A percentile compares a stretch with the other conserved stretches of the same genome.
Conservation (phyloP, 2,797 vertebrate species). For the Platalea minor region DNA sequence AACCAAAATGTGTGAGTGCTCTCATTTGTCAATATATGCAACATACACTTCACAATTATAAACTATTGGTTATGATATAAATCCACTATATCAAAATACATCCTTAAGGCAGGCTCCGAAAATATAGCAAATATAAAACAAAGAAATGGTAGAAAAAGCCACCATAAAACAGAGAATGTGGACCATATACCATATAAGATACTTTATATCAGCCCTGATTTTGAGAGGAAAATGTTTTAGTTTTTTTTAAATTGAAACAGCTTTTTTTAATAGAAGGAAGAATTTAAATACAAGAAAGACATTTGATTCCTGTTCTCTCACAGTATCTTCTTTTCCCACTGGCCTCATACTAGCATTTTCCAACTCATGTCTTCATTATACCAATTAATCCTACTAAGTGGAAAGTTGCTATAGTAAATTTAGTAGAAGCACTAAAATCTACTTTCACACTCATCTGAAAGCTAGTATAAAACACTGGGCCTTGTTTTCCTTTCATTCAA, state of each 20-base stretch:
- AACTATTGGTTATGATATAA: neutral
- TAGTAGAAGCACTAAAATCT: neutral
- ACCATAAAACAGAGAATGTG: neutral
- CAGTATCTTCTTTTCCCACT: neutral
- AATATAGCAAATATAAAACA: neutral
- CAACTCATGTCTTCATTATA: neutral
- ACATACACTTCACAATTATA: neutral
- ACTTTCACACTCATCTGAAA: neutral
- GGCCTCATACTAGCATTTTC: neutral
- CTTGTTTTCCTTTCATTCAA: neutral
- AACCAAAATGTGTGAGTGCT: neutral
- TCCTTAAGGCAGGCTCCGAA: neutral
- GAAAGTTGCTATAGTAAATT: neutral
- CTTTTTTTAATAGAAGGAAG: neutral
- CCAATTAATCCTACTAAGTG: neutral
- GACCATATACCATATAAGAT: neutral
- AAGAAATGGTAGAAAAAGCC: neutral
- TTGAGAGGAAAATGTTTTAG: neutral
- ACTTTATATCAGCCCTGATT: neutral
- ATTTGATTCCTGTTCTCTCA: neutral
- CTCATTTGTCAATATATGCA: neutral
- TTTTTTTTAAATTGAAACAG: neutral
- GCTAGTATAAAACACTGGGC: fast-evolving
- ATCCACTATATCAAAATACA: neutral
- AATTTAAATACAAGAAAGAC: neutral